A percentile compares a stretch with the other conserved stretches of the same genome.
phyloP scores from a whole-genome alignment of 2,888 invertebrate genomes.

The Drosophila quinaria region DNA sequence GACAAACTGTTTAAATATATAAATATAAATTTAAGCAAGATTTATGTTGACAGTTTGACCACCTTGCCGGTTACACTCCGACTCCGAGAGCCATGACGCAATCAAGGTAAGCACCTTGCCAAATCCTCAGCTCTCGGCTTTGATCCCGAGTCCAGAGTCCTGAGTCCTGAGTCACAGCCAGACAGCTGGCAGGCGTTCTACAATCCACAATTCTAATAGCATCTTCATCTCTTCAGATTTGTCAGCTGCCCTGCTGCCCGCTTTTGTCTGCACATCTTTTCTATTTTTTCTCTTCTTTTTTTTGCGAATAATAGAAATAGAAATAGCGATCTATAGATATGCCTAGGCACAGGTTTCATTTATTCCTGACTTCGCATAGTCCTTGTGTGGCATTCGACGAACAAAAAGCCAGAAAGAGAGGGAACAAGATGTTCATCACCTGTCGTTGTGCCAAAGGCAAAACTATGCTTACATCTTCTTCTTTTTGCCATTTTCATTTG shows the following conservation, averaged over 20 bases:
- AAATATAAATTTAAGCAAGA: conserved; percentile 57
- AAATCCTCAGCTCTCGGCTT: conserved; percentile 37
- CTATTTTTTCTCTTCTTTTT: conserved; percentile 30
- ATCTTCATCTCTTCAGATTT: conserved; percentile 55
- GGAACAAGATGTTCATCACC: conserved; percentile 67
- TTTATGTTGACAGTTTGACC: conserved; percentile 59
- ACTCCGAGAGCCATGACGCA: conserved; percentile 55
- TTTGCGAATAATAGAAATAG: conserved; percentile 69
- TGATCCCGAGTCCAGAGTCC: conserved; percentile 11
- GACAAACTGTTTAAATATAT: conserved; percentile 57
- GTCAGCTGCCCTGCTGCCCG: conserved; percentile 63
- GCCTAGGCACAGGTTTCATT: conserved; percentile 60
- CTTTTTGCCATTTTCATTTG: background rate
- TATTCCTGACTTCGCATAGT: conserved; percentile 60
- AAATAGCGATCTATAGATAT: conserved; percentile 51
- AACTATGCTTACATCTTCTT: conserved; percentile 38
- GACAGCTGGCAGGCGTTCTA: conserved; percentile 59
- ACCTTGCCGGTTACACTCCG: conserved; percentile 14
- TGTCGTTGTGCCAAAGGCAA: conserved; percentile 60
- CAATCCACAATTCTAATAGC: conserved; percentile 22
- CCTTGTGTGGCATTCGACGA: conserved; percentile 58
- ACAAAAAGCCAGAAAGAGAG: conserved; percentile 34
- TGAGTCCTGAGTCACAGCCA: conserved; percentile 29
- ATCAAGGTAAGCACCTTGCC: conserved; percentile 71
- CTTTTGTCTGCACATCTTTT: conserved; percentile 56